These are phyloP conservation scores for Argopecten irradians DNA, from an alignment of 1,140 invertebrate species.

Conservation along the genomic window DNA sequence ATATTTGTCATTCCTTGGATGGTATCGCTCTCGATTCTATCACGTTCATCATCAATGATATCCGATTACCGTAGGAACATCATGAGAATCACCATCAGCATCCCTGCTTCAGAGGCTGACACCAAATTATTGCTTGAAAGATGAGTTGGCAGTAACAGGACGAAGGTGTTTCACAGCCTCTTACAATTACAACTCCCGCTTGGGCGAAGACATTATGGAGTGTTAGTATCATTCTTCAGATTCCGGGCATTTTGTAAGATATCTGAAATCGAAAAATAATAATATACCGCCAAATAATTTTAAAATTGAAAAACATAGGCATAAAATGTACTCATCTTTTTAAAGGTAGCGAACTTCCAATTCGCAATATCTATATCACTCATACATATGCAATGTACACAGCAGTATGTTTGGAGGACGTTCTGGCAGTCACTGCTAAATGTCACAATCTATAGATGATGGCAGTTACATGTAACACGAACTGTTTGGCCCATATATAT, in stretches of 20 bases:
- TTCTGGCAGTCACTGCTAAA: not conserved
- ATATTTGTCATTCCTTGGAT: not conserved
- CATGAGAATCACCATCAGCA: not conserved
- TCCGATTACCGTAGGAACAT: constrained; percentile 10
- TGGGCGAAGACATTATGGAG: not conserved
- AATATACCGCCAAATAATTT: not conserved
- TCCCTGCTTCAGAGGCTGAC: not conserved
- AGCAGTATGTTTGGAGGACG: not conserved
- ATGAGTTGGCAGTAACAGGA: not conserved
- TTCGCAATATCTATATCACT: too few species aligned
- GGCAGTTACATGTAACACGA: not conserved
- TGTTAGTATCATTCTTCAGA: not conserved
- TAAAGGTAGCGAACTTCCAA: too few species aligned
- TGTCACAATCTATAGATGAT: not conserved
- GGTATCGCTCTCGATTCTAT: not conserved
- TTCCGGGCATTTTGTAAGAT: constrained; percentile 14
- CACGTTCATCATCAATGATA: not conserved
- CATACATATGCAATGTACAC: not conserved
- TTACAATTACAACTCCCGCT: constrained; percentile 4
- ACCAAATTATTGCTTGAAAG: constrained; percentile 10
- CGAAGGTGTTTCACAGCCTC: not conserved
- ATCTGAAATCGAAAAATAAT: not conserved
- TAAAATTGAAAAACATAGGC: not conserved
- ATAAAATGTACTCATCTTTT: constrained; percentile 3
- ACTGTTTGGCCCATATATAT: not conserved